Evolutionary conservation across 53 echinoderm and acorn worm species (phyloP).

Genomic region (Holothuria scabra): DNA sequence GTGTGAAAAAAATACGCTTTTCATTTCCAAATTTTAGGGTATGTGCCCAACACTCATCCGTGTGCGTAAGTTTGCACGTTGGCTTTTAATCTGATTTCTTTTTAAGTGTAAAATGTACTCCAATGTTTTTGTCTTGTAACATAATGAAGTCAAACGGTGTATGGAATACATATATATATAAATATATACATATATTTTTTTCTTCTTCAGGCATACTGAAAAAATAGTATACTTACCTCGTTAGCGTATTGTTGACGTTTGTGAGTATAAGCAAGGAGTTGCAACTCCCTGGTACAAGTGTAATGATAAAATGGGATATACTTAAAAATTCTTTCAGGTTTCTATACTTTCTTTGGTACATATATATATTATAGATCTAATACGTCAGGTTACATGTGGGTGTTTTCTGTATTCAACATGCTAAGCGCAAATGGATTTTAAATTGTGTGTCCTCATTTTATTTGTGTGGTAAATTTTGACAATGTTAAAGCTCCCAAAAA

Average conservation of each 20-base stretch:
- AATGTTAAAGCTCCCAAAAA: background rate
- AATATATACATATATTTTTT: slow-evolving; percentile 5
- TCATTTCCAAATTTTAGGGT: background rate
- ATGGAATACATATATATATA: background rate
- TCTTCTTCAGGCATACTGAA: slow-evolving; percentile 25
- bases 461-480: background rate
- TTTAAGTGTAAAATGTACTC: slow-evolving; percentile 30
- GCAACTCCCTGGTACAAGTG: no score
- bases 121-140: background rate
- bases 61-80: background rate
- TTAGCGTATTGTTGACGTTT: slow-evolving; percentile 21
- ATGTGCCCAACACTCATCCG: background rate
- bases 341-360: slow-evolving; percentile 11
- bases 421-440: slow-evolving; percentile 30
- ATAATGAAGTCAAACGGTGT: slow-evolving; percentile 20
- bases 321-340: slow-evolving; percentile 11
- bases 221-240: slow-evolving; percentile 18
- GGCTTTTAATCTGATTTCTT: background rate
- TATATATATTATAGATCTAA: slow-evolving; percentile 36
- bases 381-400: slow-evolving; percentile 11
- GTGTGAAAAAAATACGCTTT: background rate
- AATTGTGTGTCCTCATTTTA: background rate
- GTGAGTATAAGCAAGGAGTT: no score
- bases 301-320: slow-evolving; percentile 25
- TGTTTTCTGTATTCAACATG: slow-evolving; percentile 41